These are phyloP conservation scores for Chlorospingus semifuscus DNA, from an alignment of 2,797 vertebrate species.

Conservation along the genomic window DNA sequence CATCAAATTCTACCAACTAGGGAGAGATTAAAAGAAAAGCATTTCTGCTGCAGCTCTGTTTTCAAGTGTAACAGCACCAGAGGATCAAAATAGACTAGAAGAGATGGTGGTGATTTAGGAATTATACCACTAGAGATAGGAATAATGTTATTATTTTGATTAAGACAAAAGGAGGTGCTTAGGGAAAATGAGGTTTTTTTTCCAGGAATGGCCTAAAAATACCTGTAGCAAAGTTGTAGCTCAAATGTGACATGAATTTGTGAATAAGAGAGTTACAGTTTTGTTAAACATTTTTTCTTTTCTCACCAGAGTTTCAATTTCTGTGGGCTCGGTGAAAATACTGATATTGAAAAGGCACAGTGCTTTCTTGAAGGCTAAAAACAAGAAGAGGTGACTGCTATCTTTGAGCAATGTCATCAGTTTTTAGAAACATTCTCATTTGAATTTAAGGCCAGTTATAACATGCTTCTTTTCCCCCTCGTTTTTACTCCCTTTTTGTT, in stretches of 20 bases:
- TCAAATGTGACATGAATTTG: neutral
- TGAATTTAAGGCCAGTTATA: neutral
- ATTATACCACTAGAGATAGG: neutral
- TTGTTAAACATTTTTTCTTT: neutral
- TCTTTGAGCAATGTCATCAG: neutral
- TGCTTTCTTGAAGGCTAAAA: neutral
- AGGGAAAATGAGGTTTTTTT: neutral
- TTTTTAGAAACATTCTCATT: neutral
- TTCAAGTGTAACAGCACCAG: neutral
- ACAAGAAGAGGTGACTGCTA: neutral
- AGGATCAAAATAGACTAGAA: neutral
- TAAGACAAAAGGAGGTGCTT: neutral
- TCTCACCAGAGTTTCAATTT: neutral
- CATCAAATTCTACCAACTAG: neutral
- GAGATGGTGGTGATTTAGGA: neutral
- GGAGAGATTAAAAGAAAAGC: neutral
- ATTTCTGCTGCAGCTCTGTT: neutral
- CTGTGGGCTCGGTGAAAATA: neutral
- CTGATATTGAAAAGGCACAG: neutral
- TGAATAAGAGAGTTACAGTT: neutral
- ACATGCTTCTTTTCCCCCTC: rapidly evolving
- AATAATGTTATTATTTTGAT: neutral
- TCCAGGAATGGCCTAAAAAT: neutral
- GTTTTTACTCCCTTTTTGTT: neutral
- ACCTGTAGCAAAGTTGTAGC: neutral